These are phyloP conservation scores for Craniophora ligustri DNA, from an alignment of 2,888 invertebrate genomes.

Conservation along the genomic window DNA sequence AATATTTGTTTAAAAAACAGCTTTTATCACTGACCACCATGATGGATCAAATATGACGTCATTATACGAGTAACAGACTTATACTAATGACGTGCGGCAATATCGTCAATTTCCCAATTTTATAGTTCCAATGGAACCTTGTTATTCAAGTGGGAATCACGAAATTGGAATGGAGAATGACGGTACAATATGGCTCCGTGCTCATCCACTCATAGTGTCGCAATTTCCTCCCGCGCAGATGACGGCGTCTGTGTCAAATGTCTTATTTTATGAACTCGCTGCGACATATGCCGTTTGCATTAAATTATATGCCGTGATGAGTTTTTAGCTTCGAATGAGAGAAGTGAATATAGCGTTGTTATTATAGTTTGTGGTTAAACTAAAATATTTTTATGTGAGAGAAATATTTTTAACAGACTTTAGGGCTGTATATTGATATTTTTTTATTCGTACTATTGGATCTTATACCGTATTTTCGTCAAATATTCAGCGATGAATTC, in stretches of 20 bases:
- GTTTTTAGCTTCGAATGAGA: conserved; percentile 35
- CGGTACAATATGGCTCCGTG: conserved; percentile 67
- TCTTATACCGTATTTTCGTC: no score
- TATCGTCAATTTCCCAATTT: conserved; percentile 46
- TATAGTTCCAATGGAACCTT: conserved; percentile 59
- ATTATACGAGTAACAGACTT: conserved; percentile 23
- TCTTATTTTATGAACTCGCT: conserved; percentile 68
- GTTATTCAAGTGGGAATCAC: conserved; percentile 69
- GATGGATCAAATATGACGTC: neutral
- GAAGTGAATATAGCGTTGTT: no score
- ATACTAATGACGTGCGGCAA: conserved; percentile 20
- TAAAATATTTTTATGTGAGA: no score
- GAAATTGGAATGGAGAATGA: conserved; percentile 74
- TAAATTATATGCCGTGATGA: conserved; percentile 56
- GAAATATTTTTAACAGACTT: no score
- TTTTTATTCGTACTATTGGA: no score
- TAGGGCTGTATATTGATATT: no score
- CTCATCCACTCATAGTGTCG: conserved; percentile 64
- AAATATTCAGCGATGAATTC: no score
- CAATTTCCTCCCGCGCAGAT: conserved; percentile 67
- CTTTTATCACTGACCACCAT: neutral
- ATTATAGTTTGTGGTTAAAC: neutral
- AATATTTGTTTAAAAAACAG: no score
- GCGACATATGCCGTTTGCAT: conserved; percentile 58
- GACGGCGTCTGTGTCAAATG: conserved; percentile 65